Conservation (phyloP, 2,888 invertebrate genomes). For the Watsonalla cultraria region DNA sequence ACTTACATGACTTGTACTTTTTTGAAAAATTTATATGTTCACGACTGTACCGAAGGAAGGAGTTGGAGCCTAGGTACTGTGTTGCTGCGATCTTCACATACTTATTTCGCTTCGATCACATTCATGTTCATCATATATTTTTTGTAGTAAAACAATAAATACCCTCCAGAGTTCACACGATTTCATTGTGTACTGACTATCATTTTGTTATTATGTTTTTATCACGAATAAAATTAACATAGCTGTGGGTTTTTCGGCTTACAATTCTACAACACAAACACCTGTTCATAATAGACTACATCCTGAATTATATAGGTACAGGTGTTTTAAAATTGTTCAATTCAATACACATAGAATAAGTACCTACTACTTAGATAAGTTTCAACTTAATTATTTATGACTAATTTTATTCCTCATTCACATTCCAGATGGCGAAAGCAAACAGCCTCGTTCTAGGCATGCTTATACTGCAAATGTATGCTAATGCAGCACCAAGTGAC, state of each 20-base stretch:
- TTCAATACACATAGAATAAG: too few relatives aligned
- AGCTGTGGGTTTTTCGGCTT: neutral
- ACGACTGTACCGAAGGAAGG: too few relatives aligned
- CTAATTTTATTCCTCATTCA: constrained; percentile 10
- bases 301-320: neutral
- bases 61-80: too few relatives aligned
- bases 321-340: neutral
- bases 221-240: neutral
- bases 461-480: constrained; percentile 37
- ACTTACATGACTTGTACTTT: too few relatives aligned
- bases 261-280: neutral
- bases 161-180: neutral
- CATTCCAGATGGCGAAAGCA: constrained; percentile 57
- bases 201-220: neutral
- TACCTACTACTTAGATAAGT: constrained; percentile 1
- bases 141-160: too few relatives aligned
- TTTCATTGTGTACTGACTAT: neutral
- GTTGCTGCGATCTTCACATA: too few relatives aligned
- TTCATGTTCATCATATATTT: too few relatives aligned
- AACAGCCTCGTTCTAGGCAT: constrained; percentile 31
- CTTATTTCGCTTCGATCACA: too few relatives aligned
- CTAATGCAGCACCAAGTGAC: constrained; percentile 45
- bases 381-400: neutral
- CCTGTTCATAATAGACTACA: neutral
- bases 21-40: too few relatives aligned